Evolutionary conservation across 2,888 invertebrate genomes (phyloP).

Genomic region (Tenthredo notha): DNA sequence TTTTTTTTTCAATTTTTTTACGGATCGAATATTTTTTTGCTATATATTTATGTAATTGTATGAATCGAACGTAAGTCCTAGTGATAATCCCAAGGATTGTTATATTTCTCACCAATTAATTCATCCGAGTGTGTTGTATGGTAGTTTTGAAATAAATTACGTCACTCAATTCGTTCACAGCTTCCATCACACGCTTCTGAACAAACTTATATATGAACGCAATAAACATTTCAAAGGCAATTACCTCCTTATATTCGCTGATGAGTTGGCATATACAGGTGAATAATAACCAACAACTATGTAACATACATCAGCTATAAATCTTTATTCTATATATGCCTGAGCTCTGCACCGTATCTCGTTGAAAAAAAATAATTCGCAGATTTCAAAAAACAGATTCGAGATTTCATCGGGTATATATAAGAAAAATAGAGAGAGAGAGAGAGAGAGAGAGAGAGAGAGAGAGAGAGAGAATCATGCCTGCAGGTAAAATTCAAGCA

Average conservation of each 20-base stretch:
- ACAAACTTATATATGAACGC: conserved; percentile 28
- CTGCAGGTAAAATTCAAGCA: background rate
- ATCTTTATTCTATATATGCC: background rate
- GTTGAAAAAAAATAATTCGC: background rate
- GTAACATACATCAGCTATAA: background rate
- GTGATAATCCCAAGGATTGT: background rate
- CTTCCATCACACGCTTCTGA: background rate
- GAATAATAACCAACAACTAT: background rate
- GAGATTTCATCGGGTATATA: background rate
- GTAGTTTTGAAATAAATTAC: conserved; percentile 30
- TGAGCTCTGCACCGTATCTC: background rate
- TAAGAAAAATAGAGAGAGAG: too few relatives aligned
- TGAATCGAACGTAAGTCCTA: background rate
- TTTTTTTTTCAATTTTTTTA: too few relatives aligned
- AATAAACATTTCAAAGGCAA: conserved; percentile 39
- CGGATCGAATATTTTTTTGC: background rate
- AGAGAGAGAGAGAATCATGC: too few relatives aligned
- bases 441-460: too few relatives aligned
- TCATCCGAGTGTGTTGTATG: conserved; percentile 1
- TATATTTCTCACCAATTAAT: conserved; percentile 22
- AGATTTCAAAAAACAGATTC: background rate
- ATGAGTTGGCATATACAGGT: background rate
- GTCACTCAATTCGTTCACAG: background rate
- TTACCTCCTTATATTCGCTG: conserved; percentile 29
- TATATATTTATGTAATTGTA: background rate